A percentile compares a stretch with the other conserved stretches of the same genome.
phyloP scores from a whole-genome alignment of 2,888 invertebrate species.

The Dryocosmus kuriphilus region DNA sequence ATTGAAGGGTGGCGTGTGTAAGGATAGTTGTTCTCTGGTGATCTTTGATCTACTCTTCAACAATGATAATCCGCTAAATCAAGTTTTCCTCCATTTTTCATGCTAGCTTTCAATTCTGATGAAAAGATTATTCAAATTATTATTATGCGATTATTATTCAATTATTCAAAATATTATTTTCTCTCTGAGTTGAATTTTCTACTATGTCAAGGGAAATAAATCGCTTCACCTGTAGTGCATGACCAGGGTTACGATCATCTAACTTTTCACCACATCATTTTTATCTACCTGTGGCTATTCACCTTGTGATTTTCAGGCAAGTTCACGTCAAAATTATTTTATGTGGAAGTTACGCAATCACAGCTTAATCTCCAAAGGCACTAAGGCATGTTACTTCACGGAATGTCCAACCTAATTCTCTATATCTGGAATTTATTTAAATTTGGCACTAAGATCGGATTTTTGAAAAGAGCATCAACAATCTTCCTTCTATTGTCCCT shows the following conservation, averaged over 20 bases:
- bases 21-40: constrained; percentile 18
- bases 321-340: constrained; percentile 32
- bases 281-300: constrained; percentile 20
- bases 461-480: too few species aligned
- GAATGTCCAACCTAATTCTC: background rate
- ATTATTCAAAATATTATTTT: constrained; percentile 16
- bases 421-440: background rate
- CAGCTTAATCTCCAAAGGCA: background rate
- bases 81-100: background rate
- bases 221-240: constrained; percentile 12
- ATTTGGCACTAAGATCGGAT: too few species aligned
- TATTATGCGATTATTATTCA: too few species aligned
- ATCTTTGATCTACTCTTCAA: constrained; percentile 6
- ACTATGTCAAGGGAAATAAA: constrained; percentile 21
- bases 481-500: too few species aligned
- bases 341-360: constrained; percentile 11
- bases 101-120: background rate
- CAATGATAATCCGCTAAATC: constrained; percentile 4
- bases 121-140: background rate
- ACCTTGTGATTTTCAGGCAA: constrained; percentile 16
- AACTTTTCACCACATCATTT: constrained; percentile 37
- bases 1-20: constrained; percentile 15
- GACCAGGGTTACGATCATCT: background rate
- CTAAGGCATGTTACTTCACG: background rate
- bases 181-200: background rate